Evolutionary conservation across 2,888 invertebrate genomes (phyloP).

Genomic region (Nemurella pictetii): DNA sequence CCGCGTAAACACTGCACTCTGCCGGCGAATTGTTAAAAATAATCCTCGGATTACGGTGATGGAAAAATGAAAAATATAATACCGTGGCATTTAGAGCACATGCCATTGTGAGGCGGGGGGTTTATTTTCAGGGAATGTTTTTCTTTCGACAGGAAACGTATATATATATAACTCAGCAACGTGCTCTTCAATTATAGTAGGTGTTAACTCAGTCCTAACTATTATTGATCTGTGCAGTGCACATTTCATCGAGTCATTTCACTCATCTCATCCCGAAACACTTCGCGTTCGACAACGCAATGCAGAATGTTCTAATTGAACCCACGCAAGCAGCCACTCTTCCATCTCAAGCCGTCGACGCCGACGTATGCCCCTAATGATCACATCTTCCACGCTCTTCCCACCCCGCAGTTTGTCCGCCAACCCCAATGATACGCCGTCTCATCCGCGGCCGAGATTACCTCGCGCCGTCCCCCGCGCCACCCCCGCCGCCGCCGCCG

Average conservation of each 20-base stretch:
- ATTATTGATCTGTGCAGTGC: too few relatives aligned
- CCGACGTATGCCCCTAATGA: background rate
- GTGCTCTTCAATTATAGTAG: too few relatives aligned
- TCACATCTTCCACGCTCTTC: background rate
- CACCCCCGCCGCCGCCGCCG: conserved; percentile 28
- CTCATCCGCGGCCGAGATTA: background rate
- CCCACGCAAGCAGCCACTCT: too few relatives aligned
- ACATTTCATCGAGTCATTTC: too few relatives aligned
- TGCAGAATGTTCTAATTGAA: too few relatives aligned
- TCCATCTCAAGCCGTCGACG: background rate
- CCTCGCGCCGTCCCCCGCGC: conserved; percentile 6
- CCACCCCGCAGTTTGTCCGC: conserved; percentile 10
- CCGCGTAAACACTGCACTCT: background rate
- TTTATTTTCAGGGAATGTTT: background rate
- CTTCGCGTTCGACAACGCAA: too few relatives aligned
- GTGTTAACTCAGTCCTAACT: too few relatives aligned
- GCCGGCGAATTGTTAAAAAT: background rate
- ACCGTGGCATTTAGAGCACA: background rate
- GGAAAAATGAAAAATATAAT: background rate
- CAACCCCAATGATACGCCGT: conserved; percentile 7
- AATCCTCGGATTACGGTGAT: background rate
- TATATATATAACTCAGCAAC: too few relatives aligned
- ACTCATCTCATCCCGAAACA: too few relatives aligned
- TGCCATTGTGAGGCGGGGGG: background rate
- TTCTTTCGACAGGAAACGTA: too few relatives aligned